These are phyloP conservation scores for Mohoua ochrocephala DNA, from an alignment of 2,113 vertebrate species.

Conservation along the genomic window DNA sequence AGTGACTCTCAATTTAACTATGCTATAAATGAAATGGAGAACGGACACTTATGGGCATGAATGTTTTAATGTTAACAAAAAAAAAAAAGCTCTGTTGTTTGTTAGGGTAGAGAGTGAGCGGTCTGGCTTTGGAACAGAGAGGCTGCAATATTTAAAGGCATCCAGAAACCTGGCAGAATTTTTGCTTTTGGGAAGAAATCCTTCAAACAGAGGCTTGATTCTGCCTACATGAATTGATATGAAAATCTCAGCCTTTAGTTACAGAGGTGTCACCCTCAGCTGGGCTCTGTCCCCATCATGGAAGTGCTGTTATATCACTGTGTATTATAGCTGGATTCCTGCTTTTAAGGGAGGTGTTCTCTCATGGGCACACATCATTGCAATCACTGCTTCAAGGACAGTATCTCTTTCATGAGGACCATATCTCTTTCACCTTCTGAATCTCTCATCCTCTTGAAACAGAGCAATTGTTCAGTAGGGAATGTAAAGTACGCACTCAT, in stretches of 20 bases:
- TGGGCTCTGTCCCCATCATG: neutral
- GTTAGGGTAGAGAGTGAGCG: neutral
- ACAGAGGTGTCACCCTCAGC: neutral
- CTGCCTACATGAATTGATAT: neutral
- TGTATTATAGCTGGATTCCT: neutral
- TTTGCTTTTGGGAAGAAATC: neutral
- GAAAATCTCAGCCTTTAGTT: neutral
- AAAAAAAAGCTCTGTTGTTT: neutral
- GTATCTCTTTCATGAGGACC: neutral
- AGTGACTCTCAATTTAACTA: neutral
- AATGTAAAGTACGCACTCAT: neutral
- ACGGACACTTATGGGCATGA: rapidly evolving
- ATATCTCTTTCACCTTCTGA: neutral
- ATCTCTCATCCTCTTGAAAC: constrained; percentile 5
- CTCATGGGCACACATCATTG: neutral
- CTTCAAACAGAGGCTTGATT: neutral
- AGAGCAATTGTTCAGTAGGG: neutral
- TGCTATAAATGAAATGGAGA: neutral
- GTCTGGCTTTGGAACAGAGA: neutral
- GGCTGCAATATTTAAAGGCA: neutral
- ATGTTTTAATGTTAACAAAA: neutral
- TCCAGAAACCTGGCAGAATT: neutral
- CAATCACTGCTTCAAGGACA: constrained; percentile 1
- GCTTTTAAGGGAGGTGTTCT: neutral
- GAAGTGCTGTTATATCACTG: neutral